Base-by-base conservation (phyloP, 30 jellyfish, hydroid and myxozoan genomes). In the Aurelia aurita region DNA sequence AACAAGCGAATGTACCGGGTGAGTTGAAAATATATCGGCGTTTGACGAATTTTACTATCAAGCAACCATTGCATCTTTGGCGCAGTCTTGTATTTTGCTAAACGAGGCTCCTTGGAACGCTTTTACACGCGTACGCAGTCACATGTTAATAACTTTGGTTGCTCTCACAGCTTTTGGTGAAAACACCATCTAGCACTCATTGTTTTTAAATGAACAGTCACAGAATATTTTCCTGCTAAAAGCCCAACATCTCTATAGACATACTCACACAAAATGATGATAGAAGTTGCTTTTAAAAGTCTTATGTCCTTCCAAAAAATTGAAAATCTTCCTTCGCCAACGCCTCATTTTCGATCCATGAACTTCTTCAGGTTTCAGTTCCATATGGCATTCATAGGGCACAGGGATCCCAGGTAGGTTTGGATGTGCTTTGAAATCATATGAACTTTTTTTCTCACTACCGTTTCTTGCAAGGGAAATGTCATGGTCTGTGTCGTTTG, bases 251-350 rank as follows among this genome's bases (percentile, higher is more conserved):
- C 16, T 39, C 51, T 0, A 57, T 23, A 5, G 9, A 25, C 32
- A 47, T 20, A 72, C 94, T 71, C 44, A 84, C 94, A 84, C 86
- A 22, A 75, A 76, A 59, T 84, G 94, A 44, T 84, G 85, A 29
- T 84, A 84, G 14, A 84, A 67, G 29, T 64, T 44, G 79, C 94
- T 84, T 7, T 67, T 53, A 28, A 64, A 62, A 19, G 88, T 20
- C 45, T 47, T 60, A 31, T 72, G 87, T 5, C 94, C 94, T 61
- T 84, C 94, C 58, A 84, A 47, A 49, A 84, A 84, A 63, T 84
- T 72, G 68, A 84, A 84, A 5, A 63, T 63, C 35, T 60, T 49
- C 14, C 47, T 58, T 58, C 58, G 29, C 67, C 26, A 2, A 49
- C 21, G 43, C 44, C 72, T 61, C n/a, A 25, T 10, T 28, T 25